Evolutionary conservation across 2,113 vertebrate species (phyloP).

Genomic region (Gadus macrocephalus): DNA sequence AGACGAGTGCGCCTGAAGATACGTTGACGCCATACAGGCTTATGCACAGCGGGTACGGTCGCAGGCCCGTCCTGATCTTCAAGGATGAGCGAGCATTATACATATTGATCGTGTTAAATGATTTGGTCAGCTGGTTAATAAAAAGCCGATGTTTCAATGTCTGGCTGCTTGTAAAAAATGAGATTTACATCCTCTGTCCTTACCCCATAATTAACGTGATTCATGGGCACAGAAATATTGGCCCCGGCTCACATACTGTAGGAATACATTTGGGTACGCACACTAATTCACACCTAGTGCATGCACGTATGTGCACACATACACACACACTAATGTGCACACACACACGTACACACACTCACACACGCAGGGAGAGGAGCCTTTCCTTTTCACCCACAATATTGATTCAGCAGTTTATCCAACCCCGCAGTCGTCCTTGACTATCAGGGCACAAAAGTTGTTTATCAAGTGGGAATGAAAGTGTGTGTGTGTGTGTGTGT

Average conservation of each 20-base stretch:
- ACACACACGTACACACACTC: background rate
- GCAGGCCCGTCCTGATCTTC: no score
- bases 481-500: background rate
- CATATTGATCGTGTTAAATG: no score
- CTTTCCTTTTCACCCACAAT: conserved; percentile 2
- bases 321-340: background rate
- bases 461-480: conserved; percentile 29
- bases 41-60: no score
- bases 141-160: no score
- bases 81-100: no score
- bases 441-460: conserved; percentile 24
- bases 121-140: no score
- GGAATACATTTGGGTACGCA: background rate
- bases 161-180: no score
- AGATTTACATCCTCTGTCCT: background rate
- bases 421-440: conserved; percentile 25
- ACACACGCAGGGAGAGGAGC: background rate
- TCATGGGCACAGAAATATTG: background rate
- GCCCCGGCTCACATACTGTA: no score
- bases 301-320: background rate
- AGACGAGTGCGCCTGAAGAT: no score
- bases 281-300: background rate
- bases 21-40: no score
- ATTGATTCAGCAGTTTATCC: conserved; percentile 50
- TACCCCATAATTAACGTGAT: background rate